Evolutionary conservation across 2,797 vertebrate genomes (phyloP), one percentile per base, ranked within the genome.

Genomic region (Hoplostethus mediterraneus): DNA sequence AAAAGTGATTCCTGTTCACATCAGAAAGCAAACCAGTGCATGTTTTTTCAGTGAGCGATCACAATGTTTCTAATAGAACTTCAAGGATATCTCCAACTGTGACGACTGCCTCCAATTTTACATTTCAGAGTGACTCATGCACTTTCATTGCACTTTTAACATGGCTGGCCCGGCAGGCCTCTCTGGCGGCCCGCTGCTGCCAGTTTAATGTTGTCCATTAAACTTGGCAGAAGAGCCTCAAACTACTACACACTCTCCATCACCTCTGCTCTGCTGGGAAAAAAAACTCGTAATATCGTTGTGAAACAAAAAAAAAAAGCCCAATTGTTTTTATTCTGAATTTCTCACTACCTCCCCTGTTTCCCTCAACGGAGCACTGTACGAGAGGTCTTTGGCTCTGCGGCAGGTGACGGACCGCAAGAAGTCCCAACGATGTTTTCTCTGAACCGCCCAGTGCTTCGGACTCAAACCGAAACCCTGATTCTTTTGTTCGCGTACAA

Each of bases 401-500:
- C n/a, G 38, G 83, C 80, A 73, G 87, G 83, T 86, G 81, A 84
- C 58, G 28, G 68, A 68, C 71, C 84, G 1, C 85, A 63, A 71
- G 47, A 56, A n/a, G 56, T 69, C 1, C 7, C 68, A 69, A 79
- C 59, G n/a, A 56, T 33, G 66, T 72, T 33, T 77, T 71, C 88
- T 88, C 82, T 83, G 85, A 90, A 83, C 87, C 83, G 63, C 75
- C 84, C 81, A 60, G 63, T 0, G 51, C 74, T 2, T 66, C 73
- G 73, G 71, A 55, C 65, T 78, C 67, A 59, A 85, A 83, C 77
- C 77, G 71, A 72, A 38, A 83, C 80, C 73, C 63, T 74, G 7
- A 80, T 87, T 87, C 81, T 90, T 86, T 89, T 87, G 77, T 79
- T 83, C 80, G 73, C 11, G 65, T 59, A 51, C 72, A 36, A 79